phyloP scores from a whole-genome alignment of 2,888 invertebrate species.

The Loripinus fragilis region DNA sequence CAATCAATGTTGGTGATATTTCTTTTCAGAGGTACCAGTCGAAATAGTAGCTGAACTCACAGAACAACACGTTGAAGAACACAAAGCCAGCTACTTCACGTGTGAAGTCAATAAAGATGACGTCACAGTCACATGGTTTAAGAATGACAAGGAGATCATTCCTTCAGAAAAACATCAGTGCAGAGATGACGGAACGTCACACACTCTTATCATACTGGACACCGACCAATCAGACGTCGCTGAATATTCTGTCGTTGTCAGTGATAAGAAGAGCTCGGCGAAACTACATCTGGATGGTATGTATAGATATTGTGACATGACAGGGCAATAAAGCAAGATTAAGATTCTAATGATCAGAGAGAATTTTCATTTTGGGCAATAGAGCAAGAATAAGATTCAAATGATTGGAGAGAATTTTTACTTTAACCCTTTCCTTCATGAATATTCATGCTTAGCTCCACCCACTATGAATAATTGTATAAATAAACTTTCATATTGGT shows the following conservation, averaged over 20 bases:
- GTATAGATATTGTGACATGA: slow-evolving; percentile 28
- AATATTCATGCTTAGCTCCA: too few relatives aligned
- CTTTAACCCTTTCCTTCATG: too few relatives aligned
- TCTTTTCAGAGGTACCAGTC: slow-evolving; percentile 74
- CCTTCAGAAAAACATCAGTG: slow-evolving; percentile 77
- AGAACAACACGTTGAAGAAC: slow-evolving; percentile 77
- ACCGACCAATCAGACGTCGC: slow-evolving; percentile 91
- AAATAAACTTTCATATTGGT: too few relatives aligned
- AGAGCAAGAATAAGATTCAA: too few relatives aligned
- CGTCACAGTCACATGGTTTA: slow-evolving; percentile 80
- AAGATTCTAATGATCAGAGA: too few relatives aligned
- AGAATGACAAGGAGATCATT: slow-evolving; percentile 75
- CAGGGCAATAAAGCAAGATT: too few relatives aligned
- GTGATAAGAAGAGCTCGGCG: slow-evolving; percentile 90
- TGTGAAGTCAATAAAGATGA: slow-evolving; percentile 80
- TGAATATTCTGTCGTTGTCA: slow-evolving; percentile 90
- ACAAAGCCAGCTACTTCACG: slow-evolving; percentile 76
- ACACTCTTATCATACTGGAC: slow-evolving; percentile 94
- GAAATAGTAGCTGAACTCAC: slow-evolving; percentile 76
- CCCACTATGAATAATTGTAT: too few relatives aligned
- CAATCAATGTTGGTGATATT: too few relatives aligned
- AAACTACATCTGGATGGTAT: slow-evolving; percentile 90
- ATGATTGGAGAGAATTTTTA: too few relatives aligned
- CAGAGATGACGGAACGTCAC: slow-evolving; percentile 83
- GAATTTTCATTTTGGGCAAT: too few relatives aligned